phyloP scores from a whole-genome alignment of 1,140 invertebrate genomes.

The Daktulosphaira vitifoliae region DNA sequence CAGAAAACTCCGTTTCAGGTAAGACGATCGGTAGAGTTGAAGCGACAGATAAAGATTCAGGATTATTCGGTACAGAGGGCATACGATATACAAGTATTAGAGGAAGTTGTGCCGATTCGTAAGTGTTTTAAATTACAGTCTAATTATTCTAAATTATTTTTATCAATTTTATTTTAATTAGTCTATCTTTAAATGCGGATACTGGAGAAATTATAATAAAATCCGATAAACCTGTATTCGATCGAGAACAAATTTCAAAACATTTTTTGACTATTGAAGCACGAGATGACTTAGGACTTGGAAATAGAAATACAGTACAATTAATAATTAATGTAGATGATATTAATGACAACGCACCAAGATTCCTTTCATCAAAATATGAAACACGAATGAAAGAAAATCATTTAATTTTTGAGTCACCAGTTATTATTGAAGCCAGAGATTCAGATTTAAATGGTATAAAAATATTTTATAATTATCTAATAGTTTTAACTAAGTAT shows the following conservation, averaged over 20 bases:
- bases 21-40: constrained; percentile 73
- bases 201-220: constrained; percentile 77
- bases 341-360: constrained; percentile 77
- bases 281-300: constrained; percentile 73
- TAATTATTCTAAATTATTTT: background rate
- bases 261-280: constrained; percentile 90
- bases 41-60: constrained; percentile 76
- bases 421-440: constrained; percentile 66
- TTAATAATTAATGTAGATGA: constrained; percentile 77
- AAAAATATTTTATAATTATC: no score
- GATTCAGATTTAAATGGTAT: constrained; percentile 78
- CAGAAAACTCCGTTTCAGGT: constrained; percentile 74
- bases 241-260: constrained; percentile 72
- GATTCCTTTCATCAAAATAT: constrained; percentile 72
- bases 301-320: constrained; percentile 78
- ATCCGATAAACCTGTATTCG: constrained; percentile 64
- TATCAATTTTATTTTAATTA: background rate
- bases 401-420: constrained; percentile 63
- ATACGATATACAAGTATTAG: constrained; percentile 77
- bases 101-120: constrained; percentile 73
- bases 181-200: constrained; percentile 55
- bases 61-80: constrained; percentile 71
- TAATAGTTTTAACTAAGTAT: no score
- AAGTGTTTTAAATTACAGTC: constrained; percentile 45
- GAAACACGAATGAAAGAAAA: constrained; percentile 78